phyloP scores from a whole-genome alignment of 2,888 invertebrate species.

The Synanthedon andrenaeformis region DNA sequence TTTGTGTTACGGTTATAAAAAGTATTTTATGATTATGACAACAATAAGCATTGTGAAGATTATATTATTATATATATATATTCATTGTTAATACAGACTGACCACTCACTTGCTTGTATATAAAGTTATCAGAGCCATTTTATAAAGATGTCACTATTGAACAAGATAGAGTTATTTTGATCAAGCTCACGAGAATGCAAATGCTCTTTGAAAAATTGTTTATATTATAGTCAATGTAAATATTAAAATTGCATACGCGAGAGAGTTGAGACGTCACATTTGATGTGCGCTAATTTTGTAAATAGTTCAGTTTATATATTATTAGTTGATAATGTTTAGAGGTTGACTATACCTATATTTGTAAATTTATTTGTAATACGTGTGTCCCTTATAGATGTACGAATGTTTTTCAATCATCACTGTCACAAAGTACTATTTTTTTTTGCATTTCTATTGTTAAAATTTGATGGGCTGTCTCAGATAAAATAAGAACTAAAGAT shows the following conservation, averaged over 20 bases:
- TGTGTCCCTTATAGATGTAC: slow-evolving; percentile 55
- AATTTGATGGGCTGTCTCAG: slow-evolving; percentile 45
- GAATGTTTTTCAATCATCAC: slow-evolving; percentile 55
- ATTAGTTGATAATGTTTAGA: slow-evolving; percentile 51
- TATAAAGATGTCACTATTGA: not conserved
- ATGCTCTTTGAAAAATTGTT: slow-evolving; percentile 59
- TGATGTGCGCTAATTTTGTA: slow-evolving; percentile 60
- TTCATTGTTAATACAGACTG: not conserved
- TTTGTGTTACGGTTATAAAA: not conserved
- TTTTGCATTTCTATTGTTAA: slow-evolving; percentile 50
- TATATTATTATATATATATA: not conserved
- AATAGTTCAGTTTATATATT: slow-evolving; percentile 58
- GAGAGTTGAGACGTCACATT: slow-evolving; percentile 43
- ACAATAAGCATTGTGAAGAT: not conserved
- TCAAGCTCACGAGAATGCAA: slow-evolving; percentile 60
- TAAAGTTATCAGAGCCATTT: not conserved
- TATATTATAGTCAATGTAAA: slow-evolving; percentile 64
- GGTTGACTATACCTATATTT: slow-evolving; percentile 49
- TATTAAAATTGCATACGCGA: slow-evolving; percentile 39
- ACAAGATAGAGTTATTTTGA: slow-evolving; percentile 58
- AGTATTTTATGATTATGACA: not conserved
- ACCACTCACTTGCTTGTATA: not conserved
- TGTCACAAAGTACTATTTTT: slow-evolving; percentile 62
- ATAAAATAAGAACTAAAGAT: too few species aligned
- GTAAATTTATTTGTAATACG: slow-evolving; percentile 62